phyloP scores from a whole-genome alignment of 1,140 invertebrate genomes.

The Aphaenogaster ashmeadi region DNA sequence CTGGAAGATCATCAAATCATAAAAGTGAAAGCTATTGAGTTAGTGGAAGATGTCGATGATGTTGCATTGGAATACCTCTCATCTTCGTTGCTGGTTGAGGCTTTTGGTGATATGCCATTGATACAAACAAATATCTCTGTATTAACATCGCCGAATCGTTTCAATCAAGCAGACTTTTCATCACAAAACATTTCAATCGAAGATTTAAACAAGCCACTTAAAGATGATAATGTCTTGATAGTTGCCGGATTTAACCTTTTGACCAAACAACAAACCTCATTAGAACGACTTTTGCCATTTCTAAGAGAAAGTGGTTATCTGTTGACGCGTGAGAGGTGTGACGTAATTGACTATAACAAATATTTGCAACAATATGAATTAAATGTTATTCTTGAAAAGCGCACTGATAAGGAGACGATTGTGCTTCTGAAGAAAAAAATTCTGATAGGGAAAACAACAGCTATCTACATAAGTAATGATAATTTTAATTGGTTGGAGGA shows the following conservation, averaged over 20 bases:
- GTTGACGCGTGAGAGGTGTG: constrained; percentile 83
- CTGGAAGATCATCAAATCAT: constrained; percentile 91
- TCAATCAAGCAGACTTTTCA: constrained; percentile 86
- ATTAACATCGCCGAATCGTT: constrained; percentile 79
- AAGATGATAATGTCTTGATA: constrained; percentile 88
- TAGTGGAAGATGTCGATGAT: constrained; percentile 88
- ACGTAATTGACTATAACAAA: constrained; percentile 63
- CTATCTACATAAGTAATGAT: constrained; percentile 78
- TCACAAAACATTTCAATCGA: constrained; percentile 88
- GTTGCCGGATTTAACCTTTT: constrained; percentile 86
- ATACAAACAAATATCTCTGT: constrained; percentile 88
- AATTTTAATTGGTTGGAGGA: constrained; percentile 86
- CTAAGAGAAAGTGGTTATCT: constrained; percentile 86
- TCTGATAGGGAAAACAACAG: constrained; percentile 73
- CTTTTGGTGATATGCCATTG: constrained; percentile 89
- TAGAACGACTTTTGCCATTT: constrained; percentile 77
- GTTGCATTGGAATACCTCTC: constrained; percentile 84
- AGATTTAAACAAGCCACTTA: constrained; percentile 88
- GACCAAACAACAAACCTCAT: constrained; percentile 47
- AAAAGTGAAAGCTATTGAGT: constrained; percentile 93
- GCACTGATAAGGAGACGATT: constrained; percentile 74
- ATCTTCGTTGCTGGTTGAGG: constrained; percentile 88
- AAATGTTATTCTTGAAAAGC: constrained; percentile 79
- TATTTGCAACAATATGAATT: constrained; percentile 74
- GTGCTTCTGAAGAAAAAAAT: constrained; percentile 80